These are phyloP conservation scores for Shinisaurus crocodilurus DNA, from an alignment of 2,113 vertebrate genomes.

Conservation along the genomic window DNA sequence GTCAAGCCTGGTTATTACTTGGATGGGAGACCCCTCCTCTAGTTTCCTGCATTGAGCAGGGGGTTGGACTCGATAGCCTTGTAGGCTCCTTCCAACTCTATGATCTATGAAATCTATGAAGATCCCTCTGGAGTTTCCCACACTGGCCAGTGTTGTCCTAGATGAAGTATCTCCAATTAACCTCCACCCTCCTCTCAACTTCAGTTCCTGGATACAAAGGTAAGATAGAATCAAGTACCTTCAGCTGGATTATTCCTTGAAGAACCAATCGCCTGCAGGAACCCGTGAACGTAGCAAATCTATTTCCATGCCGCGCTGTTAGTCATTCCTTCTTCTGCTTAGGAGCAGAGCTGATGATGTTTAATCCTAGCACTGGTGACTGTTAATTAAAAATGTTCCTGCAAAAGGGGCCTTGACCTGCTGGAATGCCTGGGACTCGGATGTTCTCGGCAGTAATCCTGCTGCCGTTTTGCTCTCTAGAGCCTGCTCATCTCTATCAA, in stretches of 20 bases:
- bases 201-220: neutral
- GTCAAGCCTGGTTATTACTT: too few relatives aligned
- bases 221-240: neutral
- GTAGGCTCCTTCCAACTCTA: too few relatives aligned
- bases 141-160: neutral
- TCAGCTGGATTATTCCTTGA: neutral
- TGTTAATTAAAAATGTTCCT: neutral
- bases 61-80: too few relatives aligned
- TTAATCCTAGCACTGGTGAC: neutral
- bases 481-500: neutral
- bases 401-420: neutral
- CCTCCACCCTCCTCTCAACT: neutral
- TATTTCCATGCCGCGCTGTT: neutral
- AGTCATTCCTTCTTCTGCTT: neutral
- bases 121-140: neutral
- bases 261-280: neutral
- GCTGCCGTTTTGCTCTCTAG: neutral
- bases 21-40: too few relatives aligned
- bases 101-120: too few relatives aligned
- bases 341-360: neutral
- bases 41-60: too few relatives aligned
- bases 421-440: neutral
- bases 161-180: neutral
- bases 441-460: neutral
- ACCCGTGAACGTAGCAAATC: neutral